Evolutionary conservation across 2,888 invertebrate genomes (phyloP).

Genomic region (Drosophila falleni): DNA sequence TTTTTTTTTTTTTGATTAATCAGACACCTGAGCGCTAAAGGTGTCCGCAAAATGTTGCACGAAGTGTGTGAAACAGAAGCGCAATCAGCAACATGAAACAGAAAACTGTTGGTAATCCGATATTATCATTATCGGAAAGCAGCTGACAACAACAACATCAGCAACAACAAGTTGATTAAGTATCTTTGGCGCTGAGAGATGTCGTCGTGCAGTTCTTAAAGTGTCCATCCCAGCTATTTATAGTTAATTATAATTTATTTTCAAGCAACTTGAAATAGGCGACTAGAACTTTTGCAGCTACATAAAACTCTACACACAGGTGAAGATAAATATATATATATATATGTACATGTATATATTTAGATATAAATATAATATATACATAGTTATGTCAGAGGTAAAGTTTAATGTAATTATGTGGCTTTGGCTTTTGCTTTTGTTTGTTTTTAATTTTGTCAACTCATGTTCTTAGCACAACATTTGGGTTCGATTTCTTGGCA

Average conservation of each 20-base stretch:
- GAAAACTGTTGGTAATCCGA: slow-evolving; percentile 49
- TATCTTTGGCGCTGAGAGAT: slow-evolving; percentile 20
- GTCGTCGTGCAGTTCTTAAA: slow-evolving; percentile 24
- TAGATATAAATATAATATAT: slow-evolving; percentile 3
- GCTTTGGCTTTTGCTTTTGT: slow-evolving; percentile 15
- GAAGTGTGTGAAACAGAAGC: slow-evolving; percentile 49
- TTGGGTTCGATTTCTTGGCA: slow-evolving; percentile 1
- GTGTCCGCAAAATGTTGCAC: slow-evolving; percentile 41
- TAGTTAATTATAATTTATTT: slow-evolving; percentile 68
- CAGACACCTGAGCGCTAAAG: slow-evolving; percentile 20
- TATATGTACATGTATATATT: not conserved
- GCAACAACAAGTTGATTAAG: slow-evolving; percentile 23
- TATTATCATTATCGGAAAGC: slow-evolving; percentile 50
- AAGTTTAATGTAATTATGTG: slow-evolving; percentile 18
- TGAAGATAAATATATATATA: slow-evolving; percentile 5
- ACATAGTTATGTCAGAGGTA: not conserved
- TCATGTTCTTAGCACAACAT: slow-evolving; percentile 8
- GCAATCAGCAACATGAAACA: slow-evolving; percentile 47
- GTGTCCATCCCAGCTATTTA: slow-evolving; percentile 53
- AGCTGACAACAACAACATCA: slow-evolving; percentile 45
- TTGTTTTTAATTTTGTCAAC: not conserved
- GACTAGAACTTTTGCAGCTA: slow-evolving; percentile 50
- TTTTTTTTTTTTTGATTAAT: not conserved
- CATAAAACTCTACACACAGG: slow-evolving; percentile 20
- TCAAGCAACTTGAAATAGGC: slow-evolving; percentile 52